Evolutionary conservation across 92 coral and sea anemone genomes (phyloP).

Genomic region (Palythoa grandiflora): DNA sequence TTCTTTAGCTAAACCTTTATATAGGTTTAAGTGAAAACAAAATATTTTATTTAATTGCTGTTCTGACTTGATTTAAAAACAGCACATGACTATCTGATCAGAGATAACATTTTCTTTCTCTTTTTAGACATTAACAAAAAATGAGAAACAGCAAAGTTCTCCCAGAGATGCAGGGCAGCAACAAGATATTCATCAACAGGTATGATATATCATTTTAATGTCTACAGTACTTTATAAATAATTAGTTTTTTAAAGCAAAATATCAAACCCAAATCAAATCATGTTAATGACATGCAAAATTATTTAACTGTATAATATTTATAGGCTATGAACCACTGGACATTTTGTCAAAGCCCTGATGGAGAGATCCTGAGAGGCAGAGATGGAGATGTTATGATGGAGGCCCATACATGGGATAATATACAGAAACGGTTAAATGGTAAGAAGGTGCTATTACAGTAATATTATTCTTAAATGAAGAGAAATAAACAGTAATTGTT

Average conservation of each 20-base stretch:
- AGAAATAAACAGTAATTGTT: neutral
- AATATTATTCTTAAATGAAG: neutral
- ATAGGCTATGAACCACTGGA: conserved; percentile 16
- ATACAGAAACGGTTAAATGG: conserved; percentile 32
- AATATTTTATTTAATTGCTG: neutral
- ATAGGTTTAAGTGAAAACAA: neutral
- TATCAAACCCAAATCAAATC: neutral
- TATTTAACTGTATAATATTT: conserved; percentile 1
- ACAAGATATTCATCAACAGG: neutral
- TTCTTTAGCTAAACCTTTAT: neutral
- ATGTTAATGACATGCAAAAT: neutral
- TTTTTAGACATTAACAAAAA: neutral
- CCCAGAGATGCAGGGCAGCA: neutral
- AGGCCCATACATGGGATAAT: conserved; percentile 10
- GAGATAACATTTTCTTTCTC: neutral
- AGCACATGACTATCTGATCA: neutral
- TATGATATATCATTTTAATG: no score
- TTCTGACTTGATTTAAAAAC: neutral
- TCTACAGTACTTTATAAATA: neutral
- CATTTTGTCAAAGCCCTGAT: conserved; percentile 5
- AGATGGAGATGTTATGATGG: conserved; percentile 26
- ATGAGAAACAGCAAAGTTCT: neutral
- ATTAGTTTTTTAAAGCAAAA: neutral
- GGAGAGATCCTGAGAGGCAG: conserved; percentile 30
- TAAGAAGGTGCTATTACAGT: neutral